Base-by-base conservation (phyloP, 2,113 vertebrate species). In the Phalacrocorax brasilianus region DNA sequence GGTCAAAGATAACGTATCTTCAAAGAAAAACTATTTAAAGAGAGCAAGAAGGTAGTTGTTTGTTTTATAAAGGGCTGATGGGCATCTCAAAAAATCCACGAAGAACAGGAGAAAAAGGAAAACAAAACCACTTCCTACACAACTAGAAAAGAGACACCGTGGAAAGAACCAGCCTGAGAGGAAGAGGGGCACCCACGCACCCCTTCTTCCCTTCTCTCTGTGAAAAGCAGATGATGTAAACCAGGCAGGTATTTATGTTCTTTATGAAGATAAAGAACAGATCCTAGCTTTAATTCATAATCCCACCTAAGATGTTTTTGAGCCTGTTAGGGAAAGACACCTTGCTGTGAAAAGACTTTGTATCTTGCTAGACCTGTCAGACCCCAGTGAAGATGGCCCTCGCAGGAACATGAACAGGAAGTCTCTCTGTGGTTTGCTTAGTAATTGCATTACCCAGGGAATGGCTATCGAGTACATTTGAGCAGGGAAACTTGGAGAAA, bases 401-500 rank as follows among this genome's bases (percentile, higher is more conserved):
- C 1, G 0, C 14, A 33, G 82, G 33, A 53, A n/a, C 4, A 6
- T 0, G 0, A 58, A 33, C 2, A 2, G 45, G 35, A 47, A 32
- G 35, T 52, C 19, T 38, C 30, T 28, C 44, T 1, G 1, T 59
- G 61, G 53, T 74, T 68, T 55, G 26, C 47, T 79, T 42, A 21
- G 40, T 65, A n/a, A 53, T 22, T 47, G 78, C 28, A 14, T 53
- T 59, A 35, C 12, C 52, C 22, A 11, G 42, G 28, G 42, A 67
- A 73, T 20, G 12, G 28, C 47, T 62, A 9, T 55, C 35, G 23
- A 17, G 35, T 42, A 28, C 0, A 0, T 28, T 52, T 26, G 30
- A 67, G 61, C 20, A 15, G 82, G 35, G 18, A 42, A 45, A 10
- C 62, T 27, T 19, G 40, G 33, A 52, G 49, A 18, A 33, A 65